These are phyloP conservation scores for Actinopyga echinites DNA, from an alignment of 53 echinoderm and acorn worm genomes.

Conservation along the genomic window DNA sequence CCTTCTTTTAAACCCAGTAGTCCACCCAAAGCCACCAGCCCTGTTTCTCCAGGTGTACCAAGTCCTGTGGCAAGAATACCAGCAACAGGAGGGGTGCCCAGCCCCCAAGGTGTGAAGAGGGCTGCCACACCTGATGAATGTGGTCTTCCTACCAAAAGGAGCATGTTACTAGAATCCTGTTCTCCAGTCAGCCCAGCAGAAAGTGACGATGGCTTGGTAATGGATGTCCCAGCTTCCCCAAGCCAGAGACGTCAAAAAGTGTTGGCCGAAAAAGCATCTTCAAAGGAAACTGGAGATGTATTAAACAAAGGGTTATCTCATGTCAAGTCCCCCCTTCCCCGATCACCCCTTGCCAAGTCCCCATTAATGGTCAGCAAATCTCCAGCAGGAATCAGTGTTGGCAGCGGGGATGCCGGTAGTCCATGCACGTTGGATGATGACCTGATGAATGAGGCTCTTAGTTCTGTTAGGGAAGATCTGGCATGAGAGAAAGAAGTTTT, in stretches of 20 bases:
- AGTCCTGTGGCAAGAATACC: constrained; percentile 53
- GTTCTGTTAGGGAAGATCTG: constrained; percentile 62
- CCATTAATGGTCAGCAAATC: constrained; percentile 41
- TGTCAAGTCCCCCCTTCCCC: constrained; percentile 30
- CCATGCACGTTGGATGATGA: constrained; percentile 96
- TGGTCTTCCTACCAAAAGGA: constrained; percentile 55
- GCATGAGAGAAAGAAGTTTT: neutral
- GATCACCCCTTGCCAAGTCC: constrained; percentile 60
- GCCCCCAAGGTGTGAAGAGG: constrained; percentile 60
- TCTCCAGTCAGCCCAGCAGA: constrained; percentile 72
- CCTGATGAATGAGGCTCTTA: constrained; percentile 93
- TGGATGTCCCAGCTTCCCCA: constrained; percentile 81
- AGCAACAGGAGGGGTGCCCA: constrained; percentile 53
- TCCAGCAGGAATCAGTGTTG: constrained; percentile 55
- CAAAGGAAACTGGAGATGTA: constrained; percentile 44
- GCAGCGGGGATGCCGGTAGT: constrained; percentile 61
- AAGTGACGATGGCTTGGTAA: constrained; percentile 78
- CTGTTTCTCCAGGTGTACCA: constrained; percentile 68
- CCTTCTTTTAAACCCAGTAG: constrained; percentile 59
- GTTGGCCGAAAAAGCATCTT: constrained; percentile 23
- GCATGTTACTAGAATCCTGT: constrained; percentile 46
- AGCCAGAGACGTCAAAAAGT: constrained; percentile 30
- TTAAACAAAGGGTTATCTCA: constrained; percentile 22
- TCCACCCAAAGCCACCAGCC: constrained; percentile 68
- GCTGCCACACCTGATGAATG: constrained; percentile 78